These are phyloP conservation scores for Colius striatus DNA, from an alignment of 2,113 vertebrate species.

Conservation along the genomic window DNA sequence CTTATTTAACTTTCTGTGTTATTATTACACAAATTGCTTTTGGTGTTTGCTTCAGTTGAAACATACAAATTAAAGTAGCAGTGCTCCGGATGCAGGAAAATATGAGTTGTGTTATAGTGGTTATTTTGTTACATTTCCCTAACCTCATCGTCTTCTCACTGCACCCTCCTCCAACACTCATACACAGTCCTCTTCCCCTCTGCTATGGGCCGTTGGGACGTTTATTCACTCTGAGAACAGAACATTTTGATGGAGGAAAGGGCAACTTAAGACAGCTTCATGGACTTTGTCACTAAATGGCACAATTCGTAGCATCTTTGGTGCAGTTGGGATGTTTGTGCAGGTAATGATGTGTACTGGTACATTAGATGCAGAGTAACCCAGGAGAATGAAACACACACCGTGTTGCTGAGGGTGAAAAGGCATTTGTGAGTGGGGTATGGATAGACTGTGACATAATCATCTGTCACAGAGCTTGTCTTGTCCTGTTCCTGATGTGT, in stretches of 20 bases:
- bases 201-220: fast-evolving
- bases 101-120: fast-evolving
- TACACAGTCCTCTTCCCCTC: background rate
- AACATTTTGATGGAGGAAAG: background rate
- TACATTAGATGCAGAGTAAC: fast-evolving
- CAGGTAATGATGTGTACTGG: background rate
- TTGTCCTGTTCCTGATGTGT: background rate
- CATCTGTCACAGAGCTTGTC: too few relatives aligned
- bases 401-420: background rate
- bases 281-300: background rate
- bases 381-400: fast-evolving
- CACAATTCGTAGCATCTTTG: fast-evolving
- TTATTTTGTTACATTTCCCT: background rate
- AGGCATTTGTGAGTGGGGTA: fast-evolving
- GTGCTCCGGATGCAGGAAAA: background rate
- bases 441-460: background rate
- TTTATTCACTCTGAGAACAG: background rate
- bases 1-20: conserved; percentile 37
- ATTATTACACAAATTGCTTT: conserved; percentile 40
- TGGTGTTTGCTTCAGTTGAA: background rate
- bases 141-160: fast-evolving
- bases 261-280: background rate
- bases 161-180: fast-evolving
- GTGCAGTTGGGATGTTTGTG: background rate
- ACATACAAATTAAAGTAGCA: background rate